Evolutionary conservation across 2,113 vertebrate species (phyloP).

Genomic region (Tichodroma muraria): DNA sequence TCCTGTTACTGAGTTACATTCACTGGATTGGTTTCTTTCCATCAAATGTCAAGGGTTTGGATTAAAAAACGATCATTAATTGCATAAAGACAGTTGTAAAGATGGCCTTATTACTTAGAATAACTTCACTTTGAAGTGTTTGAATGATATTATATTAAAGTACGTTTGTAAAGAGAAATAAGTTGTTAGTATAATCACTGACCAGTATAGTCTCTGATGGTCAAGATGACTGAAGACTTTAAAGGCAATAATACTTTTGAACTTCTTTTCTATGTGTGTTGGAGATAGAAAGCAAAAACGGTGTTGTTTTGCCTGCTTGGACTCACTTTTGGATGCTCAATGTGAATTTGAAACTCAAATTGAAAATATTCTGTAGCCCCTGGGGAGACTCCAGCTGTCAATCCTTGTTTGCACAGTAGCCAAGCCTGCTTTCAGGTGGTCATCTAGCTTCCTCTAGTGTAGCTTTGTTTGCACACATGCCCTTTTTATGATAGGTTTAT

Average conservation of each 20-base stretch:
- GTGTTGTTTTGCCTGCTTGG: background rate
- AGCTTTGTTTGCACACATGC: background rate
- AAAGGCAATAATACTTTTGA: background rate
- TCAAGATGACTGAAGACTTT: too few relatives aligned
- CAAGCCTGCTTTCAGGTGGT: background rate
- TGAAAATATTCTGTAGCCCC: background rate
- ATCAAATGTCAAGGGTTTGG: rapidly evolving
- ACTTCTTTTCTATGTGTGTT: background rate
- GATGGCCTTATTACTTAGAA: background rate
- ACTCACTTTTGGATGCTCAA: background rate
- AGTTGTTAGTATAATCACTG: rapidly evolving
- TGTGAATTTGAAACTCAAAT: background rate
- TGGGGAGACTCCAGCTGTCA: background rate
- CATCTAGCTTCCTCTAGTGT: background rate
- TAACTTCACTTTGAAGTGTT: background rate
- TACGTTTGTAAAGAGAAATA: background rate
- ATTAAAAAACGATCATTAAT: background rate
- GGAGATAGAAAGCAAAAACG: too few relatives aligned
- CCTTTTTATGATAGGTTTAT: background rate
- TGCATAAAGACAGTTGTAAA: background rate
- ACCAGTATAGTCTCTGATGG: background rate
- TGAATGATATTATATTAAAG: background rate
- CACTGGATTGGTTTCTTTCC: background rate
- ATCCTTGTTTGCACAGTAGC: background rate
- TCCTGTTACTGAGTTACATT: background rate